Evolutionary conservation across 2,888 invertebrate species (phyloP).

Genomic region (Platynereis dumerilii): DNA sequence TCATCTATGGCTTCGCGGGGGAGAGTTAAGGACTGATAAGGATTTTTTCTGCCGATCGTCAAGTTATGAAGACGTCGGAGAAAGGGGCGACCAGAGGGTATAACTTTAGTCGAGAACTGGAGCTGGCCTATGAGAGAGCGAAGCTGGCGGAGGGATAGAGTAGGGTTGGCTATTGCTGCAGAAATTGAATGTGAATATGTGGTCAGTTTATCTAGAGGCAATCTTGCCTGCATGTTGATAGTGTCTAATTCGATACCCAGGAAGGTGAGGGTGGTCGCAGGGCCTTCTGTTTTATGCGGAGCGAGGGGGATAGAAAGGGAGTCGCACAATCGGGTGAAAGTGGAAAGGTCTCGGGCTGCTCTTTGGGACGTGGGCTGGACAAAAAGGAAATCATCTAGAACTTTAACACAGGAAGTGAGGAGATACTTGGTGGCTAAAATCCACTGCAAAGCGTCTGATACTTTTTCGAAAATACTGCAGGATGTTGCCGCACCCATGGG

Average conservation of each 20-base stretch:
- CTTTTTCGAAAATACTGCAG: not conserved
- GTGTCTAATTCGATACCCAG: not conserved
- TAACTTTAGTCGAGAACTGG: not conserved
- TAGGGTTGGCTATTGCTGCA: not conserved
- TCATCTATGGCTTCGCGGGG: not conserved
- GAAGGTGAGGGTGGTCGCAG: not conserved
- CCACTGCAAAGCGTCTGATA: not conserved
- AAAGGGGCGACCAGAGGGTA: conserved; percentile 1
- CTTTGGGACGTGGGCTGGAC: not conserved
- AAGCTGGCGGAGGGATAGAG: not conserved
- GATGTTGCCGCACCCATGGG: not conserved
- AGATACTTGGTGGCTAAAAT: not conserved
- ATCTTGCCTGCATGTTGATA: not conserved
- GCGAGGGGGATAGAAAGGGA: not conserved
- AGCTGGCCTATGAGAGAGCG: not conserved
- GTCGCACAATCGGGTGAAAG: not conserved
- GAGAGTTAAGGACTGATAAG: too few species aligned
- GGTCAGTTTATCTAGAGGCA: not conserved
- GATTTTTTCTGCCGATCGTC: too few species aligned
- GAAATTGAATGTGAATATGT: not conserved
- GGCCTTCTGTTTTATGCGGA: not conserved
- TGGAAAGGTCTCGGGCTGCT: not conserved
- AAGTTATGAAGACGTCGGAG: not conserved
- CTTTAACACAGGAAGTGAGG: not conserved
- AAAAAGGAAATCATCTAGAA: conserved; percentile 6